Evolutionary conservation across 1,140 invertebrate genomes (phyloP).

Genomic region (Macrosteles quadrilineatus): DNA sequence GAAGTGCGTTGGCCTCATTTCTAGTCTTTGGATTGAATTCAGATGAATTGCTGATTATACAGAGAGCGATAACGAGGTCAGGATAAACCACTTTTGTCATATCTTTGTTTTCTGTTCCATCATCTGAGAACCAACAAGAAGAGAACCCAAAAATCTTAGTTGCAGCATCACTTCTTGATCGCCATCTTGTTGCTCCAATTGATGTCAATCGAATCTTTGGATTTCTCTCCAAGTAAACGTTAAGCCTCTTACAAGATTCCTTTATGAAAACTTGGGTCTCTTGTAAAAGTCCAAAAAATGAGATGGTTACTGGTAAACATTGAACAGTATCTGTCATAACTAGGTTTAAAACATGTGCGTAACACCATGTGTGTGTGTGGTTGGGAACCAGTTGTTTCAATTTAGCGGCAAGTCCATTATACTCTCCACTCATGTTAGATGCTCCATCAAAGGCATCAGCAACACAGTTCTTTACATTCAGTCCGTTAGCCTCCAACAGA

Average conservation of each 20-base stretch:
- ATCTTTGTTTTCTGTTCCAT: background rate
- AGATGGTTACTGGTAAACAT: background rate
- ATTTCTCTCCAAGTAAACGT: conserved; percentile 14
- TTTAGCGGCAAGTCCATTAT: conserved; percentile 14
- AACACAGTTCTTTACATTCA: conserved; percentile 7
- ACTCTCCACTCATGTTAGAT: conserved; percentile 24
- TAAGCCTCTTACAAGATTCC: background rate
- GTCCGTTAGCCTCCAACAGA: background rate
- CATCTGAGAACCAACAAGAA: background rate
- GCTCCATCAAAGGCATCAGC: conserved; percentile 21
- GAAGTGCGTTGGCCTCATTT: background rate
- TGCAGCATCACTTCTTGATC: background rate
- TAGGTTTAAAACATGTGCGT: conserved; percentile 15
- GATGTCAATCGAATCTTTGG: conserved; percentile 10
- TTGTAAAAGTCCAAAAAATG: background rate
- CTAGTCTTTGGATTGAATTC: background rate
- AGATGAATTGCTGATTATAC: background rate
- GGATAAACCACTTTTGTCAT: background rate
- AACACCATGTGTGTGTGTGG: conserved; percentile 24
- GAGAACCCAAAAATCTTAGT: background rate
- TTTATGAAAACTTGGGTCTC: background rate
- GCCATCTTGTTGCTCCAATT: conserved; percentile 15
- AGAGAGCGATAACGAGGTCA: background rate
- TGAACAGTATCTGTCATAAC: conserved; percentile 6
- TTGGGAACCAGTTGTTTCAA: background rate